Base-by-base conservation (phyloP, 2,888 invertebrate species). In the Suillia variegata region DNA sequence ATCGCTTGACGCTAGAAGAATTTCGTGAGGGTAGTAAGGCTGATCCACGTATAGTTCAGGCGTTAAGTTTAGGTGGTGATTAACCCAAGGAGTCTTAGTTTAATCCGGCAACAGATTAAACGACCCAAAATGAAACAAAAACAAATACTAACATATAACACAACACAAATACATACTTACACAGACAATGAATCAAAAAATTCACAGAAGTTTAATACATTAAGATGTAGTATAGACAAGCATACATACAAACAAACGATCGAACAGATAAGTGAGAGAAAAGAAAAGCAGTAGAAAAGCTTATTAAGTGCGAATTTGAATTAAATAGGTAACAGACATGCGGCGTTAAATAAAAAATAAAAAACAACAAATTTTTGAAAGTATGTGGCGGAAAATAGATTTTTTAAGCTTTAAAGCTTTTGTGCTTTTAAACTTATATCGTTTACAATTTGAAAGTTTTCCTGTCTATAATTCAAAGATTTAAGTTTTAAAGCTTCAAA, bases 21-120 rank as follows among this genome's bases (percentile, higher is more conserved):
- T 96, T 96, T 85, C 89, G 96, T 75, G 96, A 97, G 84, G 97
- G 97, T 68, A 96, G 96, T 83, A 97, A 97, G 84, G 96, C 96
- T 48, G 97, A 97, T 83, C 96, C 97, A 12, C 89, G 96, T 80
- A 98, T 98, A 79, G 96, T 97, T 47, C 96, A 97, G 83, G 97
- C 96, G 42, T 85, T 97, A 60, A 91, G 92, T 21, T 85, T 93
- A 66, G 92, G 93, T 67, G 87, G 88, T 73, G 88, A 89, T 84
- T 89, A 89, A 76, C 74, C 70, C 65, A 74, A 71, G 70, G 71
- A 71, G 65, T 70, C 66, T 62, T 71, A 71, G 70, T 71, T 70
- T 68, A 67, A 70, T 70, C 68, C 64, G 60, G 33, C 51, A 6
- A 52, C 15, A 50, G 63, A 68, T 67, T 67, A 68, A 69, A 70